phyloP scores from a whole-genome alignment of 2,888 invertebrate species.

The Dasypolia templi region DNA sequence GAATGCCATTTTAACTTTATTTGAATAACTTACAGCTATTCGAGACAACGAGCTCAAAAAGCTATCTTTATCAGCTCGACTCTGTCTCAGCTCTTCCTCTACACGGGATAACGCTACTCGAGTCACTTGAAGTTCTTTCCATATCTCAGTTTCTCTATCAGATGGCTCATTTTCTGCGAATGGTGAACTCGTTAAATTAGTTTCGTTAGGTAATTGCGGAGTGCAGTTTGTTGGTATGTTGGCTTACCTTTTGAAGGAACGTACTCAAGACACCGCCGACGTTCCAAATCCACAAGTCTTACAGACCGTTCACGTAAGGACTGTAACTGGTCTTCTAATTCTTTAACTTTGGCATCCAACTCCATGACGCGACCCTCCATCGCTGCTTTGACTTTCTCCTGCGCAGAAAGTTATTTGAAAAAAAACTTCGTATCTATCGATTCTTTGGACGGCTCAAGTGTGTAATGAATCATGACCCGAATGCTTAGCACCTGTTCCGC shows the following conservation, averaged over 20 bases:
- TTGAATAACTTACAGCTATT: slow-evolving; percentile 82
- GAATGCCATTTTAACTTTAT: not conserved
- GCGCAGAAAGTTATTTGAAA: slow-evolving; percentile 47
- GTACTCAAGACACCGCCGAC: slow-evolving; percentile 80
- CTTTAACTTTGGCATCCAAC: slow-evolving; percentile 76
- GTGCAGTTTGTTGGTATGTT: not conserved
- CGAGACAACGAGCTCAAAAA: slow-evolving; percentile 86
- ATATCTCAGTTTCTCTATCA: slow-evolving; percentile 87
- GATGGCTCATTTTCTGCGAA: slow-evolving; percentile 82
- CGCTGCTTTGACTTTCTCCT: slow-evolving; percentile 76
- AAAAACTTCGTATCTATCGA: slow-evolving; percentile 16
- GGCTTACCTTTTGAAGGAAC: slow-evolving; percentile 81
- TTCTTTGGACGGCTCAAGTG: slow-evolving; percentile 20
- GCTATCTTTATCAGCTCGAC: slow-evolving; percentile 87
- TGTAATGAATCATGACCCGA: slow-evolving; percentile 54
- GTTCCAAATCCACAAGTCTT: slow-evolving; percentile 80
- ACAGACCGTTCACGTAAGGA: slow-evolving; percentile 78
- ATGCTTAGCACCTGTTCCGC: slow-evolving; percentile 81
- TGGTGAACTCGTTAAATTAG: slow-evolving; percentile 16
- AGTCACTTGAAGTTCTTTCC: slow-evolving; percentile 86
- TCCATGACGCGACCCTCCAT: slow-evolving; percentile 72
- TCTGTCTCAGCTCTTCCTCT: slow-evolving; percentile 82
- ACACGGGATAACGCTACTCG: slow-evolving; percentile 78
- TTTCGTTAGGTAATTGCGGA: not conserved
- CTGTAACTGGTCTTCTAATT: slow-evolving; percentile 76